A percentile compares a stretch with the other conserved stretches of the same genome.
These are phyloP conservation scores for Micronisus gabar DNA, from an alignment of 2,113 vertebrate species.

Conservation along the genomic window DNA sequence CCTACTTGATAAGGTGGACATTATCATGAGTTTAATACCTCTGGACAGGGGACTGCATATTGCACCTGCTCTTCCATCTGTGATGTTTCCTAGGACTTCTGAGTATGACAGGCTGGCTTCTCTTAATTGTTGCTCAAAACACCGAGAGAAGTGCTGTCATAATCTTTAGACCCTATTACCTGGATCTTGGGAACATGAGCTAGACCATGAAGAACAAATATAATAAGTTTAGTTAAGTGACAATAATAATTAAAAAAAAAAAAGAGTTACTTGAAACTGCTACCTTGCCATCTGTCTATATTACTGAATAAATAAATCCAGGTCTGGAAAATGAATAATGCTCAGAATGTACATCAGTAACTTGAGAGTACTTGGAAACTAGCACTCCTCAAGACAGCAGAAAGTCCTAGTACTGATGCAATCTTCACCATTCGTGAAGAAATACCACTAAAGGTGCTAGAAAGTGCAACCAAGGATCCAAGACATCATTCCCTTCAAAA, in stretches of 20 bases:
- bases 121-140: not conserved
- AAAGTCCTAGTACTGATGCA: not conserved
- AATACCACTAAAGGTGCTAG: not conserved
- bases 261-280: not conserved
- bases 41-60: not conserved
- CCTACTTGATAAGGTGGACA: not conserved
- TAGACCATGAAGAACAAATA: not conserved
- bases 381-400: not conserved
- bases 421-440: not conserved
- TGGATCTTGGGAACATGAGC: not conserved
- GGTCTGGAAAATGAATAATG: not conserved
- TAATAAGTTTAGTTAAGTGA: not conserved
- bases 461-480: not conserved
- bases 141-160: not conserved
- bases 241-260: not conserved
- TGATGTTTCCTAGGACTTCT: not conserved
- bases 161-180: not conserved
- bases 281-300: not conserved
- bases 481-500: not conserved
- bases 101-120: not conserved
- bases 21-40: not conserved
- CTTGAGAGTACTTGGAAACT: not conserved
- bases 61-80: not conserved
- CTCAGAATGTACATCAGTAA: not conserved
- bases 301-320: not conserved